These are phyloP conservation scores for Halcyon badia DNA, from an alignment of 2,797 vertebrate species.

Conservation along the genomic window DNA sequence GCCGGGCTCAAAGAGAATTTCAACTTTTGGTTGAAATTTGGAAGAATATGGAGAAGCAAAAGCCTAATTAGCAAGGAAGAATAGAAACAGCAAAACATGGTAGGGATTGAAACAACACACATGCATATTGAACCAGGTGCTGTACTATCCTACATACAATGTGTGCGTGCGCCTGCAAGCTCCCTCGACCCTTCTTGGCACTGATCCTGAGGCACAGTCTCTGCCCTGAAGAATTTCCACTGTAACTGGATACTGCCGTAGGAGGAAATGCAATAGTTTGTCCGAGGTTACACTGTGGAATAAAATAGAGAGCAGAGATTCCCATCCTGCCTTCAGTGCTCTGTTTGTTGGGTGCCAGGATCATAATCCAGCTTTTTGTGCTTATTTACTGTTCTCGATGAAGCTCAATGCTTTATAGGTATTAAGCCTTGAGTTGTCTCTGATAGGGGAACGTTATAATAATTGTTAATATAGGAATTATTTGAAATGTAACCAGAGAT, in stretches of 20 bases:
- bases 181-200: neutral
- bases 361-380: neutral
- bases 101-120: neutral
- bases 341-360: neutral
- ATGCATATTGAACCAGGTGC: neutral
- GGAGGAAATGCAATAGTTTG: neutral
- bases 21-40: neutral
- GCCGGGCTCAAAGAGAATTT: neutral
- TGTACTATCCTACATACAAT: fast-evolving
- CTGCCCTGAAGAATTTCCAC: neutral
- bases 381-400: neutral
- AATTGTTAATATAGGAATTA: neutral
- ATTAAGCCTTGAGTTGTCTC: neutral
- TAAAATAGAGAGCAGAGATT: neutral
- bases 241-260: neutral
- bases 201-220: neutral
- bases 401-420: neutral
- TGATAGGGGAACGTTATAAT: neutral
- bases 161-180: neutral
- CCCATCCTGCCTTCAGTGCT: neutral
- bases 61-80: neutral
- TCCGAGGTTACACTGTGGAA: fast-evolving
- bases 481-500: neutral
- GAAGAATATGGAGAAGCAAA: neutral
- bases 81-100: neutral